Evolutionary conservation across 2,888 invertebrate species (phyloP), one percentile per base, ranked within the genome.

Genomic region (Meliscaeva auricollis): DNA sequence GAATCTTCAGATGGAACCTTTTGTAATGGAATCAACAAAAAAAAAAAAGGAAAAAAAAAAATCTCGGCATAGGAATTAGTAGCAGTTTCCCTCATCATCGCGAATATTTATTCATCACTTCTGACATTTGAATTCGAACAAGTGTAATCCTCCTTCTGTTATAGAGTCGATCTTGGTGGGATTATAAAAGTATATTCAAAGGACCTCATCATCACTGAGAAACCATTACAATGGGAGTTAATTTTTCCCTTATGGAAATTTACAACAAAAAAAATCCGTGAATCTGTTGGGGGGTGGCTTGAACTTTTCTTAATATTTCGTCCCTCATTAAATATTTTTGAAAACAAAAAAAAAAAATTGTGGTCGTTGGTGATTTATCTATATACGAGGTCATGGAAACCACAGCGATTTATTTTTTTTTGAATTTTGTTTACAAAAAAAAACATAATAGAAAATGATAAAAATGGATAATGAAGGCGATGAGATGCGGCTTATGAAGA

Each of bases 121-220:
- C 85, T 87, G 87, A 87, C 87, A 87, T 87, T 87, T 87, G 87
- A 87, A 87, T 87, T 87, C 87, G 87, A 88, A 88, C 88, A 88
- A 88, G 87, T 87, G 87, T 88, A 88, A 88, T 88, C 88, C 87
- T 78, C 70, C 82, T 87, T 87, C 82, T 87, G 66, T 44, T 35
- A 7, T n/a, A 76, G 75, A 87, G 70, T 83, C 70, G 72, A 76
- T 68, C 82, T 82, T 46, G 46, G 79, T 7, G 72, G 80, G 87
- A 87, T 87, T 85, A 85, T 56, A 35, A 20, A 56, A 52, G 85
- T 80, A 85, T 77, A 80, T 80, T 85, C 76, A 85, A 85, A 81
- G 81, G 85, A 78, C 76, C 72, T 80, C 85, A 76, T 85, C 80
- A 72, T 80, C 75, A 52, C 75, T 48, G 80, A 85, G 80, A 76